Evolutionary conservation across 2,113 vertebrate genomes (phyloP).

Genomic region (Ictidomys tridecemlineatus): DNA sequence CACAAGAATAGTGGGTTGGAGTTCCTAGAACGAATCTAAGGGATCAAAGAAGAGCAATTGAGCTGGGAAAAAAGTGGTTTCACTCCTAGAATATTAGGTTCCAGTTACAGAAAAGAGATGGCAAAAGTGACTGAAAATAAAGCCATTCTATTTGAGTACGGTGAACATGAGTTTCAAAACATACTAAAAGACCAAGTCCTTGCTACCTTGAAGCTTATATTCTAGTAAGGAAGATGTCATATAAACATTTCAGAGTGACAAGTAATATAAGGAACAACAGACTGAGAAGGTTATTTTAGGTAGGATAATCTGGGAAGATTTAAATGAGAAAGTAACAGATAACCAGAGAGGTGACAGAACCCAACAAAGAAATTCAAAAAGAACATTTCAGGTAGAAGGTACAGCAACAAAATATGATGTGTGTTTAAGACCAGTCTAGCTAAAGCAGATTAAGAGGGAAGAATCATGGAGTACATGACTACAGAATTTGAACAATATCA

Average conservation of each 20-base stretch:
- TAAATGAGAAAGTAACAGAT: background rate
- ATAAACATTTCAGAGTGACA: background rate
- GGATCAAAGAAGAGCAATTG: background rate
- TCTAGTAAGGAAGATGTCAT: background rate
- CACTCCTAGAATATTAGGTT: background rate
- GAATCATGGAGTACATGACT: too few relatives aligned
- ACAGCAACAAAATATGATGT: background rate
- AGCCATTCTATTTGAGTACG: background rate
- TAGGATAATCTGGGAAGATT: background rate
- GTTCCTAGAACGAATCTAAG: background rate
- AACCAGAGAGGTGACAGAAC: background rate
- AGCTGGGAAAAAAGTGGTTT: background rate
- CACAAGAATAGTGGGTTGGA: background rate
- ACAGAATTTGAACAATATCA: background rate
- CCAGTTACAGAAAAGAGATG: background rate
- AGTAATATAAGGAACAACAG: background rate
- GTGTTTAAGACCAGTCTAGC: too few relatives aligned
- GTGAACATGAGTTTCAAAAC: background rate
- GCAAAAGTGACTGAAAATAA: background rate
- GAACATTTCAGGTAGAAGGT: background rate
- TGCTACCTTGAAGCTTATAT: background rate
- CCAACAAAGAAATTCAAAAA: background rate
- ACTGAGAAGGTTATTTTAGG: background rate
- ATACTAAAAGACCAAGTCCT: background rate
- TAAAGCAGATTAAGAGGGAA: background rate